Conservation (phyloP, 2,113 vertebrate species). For the Trematocara marginatum region DNA sequence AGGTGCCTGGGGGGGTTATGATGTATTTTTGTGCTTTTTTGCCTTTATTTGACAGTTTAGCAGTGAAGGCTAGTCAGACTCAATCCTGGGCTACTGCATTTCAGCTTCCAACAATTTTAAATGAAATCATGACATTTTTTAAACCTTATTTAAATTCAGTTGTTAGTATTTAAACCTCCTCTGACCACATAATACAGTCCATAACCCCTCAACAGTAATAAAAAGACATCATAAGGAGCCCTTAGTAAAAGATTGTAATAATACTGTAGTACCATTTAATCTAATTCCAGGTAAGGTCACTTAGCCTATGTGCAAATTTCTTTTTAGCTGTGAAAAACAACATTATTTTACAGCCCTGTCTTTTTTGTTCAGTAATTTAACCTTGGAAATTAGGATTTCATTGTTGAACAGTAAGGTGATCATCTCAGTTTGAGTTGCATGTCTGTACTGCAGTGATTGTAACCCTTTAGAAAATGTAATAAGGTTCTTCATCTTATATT, state of each 20-base stretch:
- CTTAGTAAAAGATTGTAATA: background rate
- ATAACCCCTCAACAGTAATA: background rate
- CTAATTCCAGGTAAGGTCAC: background rate
- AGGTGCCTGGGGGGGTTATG: background rate
- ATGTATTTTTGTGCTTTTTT: background rate
- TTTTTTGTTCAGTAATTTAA: background rate
- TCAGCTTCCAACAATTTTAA: background rate
- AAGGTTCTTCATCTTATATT: background rate
- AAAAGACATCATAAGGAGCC: background rate
- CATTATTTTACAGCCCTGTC: background rate
- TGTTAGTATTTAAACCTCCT: background rate
- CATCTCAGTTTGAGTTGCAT: background rate
- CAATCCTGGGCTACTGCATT: background rate
- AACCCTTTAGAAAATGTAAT: background rate
- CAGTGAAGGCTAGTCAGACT: background rate
- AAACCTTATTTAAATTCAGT: background rate
- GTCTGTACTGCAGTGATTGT: background rate
- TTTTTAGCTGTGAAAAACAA: background rate
- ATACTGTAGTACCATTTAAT: background rate
- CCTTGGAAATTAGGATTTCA: background rate
- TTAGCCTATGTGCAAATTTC: fast-evolving
- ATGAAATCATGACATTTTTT: background rate
- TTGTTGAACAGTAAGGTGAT: background rate
- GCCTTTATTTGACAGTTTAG: background rate
- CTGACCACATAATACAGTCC: background rate